Evolutionary conservation across 2,797 vertebrate species (phyloP).

Genomic region (Tolypeutes matacus): DNA sequence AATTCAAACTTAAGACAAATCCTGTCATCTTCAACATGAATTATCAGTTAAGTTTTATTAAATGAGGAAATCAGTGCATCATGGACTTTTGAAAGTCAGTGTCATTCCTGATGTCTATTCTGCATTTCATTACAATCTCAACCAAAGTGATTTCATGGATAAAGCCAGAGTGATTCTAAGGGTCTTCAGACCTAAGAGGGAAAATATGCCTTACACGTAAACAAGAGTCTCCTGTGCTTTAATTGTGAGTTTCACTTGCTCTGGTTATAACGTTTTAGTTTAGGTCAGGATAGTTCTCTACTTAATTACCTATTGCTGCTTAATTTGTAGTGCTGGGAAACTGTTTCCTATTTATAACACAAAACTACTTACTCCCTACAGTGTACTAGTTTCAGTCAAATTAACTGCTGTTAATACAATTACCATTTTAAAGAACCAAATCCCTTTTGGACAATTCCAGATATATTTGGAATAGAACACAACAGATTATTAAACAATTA

Average conservation of each 20-base stretch:
- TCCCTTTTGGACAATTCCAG: conserved; percentile 24
- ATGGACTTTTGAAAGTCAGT: background rate
- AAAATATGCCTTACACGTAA: background rate
- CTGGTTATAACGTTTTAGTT: background rate
- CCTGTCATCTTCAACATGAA: background rate
- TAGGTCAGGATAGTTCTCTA: background rate
- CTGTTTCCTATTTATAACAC: conserved; percentile 54
- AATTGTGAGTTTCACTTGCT: background rate
- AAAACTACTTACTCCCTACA: background rate
- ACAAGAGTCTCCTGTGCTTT: background rate
- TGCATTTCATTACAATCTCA: background rate
- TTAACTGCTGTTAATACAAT: conserved; percentile 41
- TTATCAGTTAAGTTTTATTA: background rate
- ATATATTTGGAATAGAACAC: conserved; percentile 42
- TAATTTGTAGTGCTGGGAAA: background rate
- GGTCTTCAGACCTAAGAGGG: background rate
- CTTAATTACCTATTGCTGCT: background rate
- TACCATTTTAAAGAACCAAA: conserved; percentile 50
- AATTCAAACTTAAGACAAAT: background rate
- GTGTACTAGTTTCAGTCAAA: conserved; percentile 20
- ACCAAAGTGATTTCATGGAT: background rate
- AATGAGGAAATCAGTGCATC: background rate
- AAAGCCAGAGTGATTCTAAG: background rate
- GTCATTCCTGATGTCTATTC: background rate
- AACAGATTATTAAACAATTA: conserved; percentile 15